phyloP scores from a whole-genome alignment of 2,113 vertebrate genomes.

The Psittacara wagleri region DNA sequence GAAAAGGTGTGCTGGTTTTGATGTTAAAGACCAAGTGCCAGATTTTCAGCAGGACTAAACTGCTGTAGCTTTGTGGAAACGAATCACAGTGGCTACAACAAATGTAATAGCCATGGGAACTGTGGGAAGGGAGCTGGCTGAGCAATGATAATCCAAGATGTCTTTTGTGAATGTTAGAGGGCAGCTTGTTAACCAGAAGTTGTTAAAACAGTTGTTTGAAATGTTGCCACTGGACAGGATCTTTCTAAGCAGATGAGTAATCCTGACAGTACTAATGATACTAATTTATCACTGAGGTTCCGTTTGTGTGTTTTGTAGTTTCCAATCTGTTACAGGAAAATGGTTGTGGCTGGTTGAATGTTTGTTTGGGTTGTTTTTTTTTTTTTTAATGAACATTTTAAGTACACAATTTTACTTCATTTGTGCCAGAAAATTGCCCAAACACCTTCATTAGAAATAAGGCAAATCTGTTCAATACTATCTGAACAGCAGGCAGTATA shows the following conservation, averaged over 20 bases:
- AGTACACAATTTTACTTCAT: conserved; percentile 75
- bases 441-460: conserved; percentile 78
- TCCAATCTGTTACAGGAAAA: conserved; percentile 71
- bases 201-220: conserved; percentile 62
- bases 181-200: conserved; percentile 26
- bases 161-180: background rate
- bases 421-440: conserved; percentile 76
- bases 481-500: conserved; percentile 76
- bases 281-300: conserved; percentile 72
- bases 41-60: background rate
- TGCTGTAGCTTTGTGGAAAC: background rate
- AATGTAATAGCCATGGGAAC: background rate
- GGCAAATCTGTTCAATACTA: conserved; percentile 72
- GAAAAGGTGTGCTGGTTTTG: conserved; percentile 32
- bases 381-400: conserved; percentile 70
- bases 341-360: conserved; percentile 52
- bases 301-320: conserved; percentile 63
- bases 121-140: background rate
- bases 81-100: background rate
- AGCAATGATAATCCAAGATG: background rate
- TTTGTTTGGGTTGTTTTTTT: background rate
- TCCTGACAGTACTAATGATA: conserved; percentile 62
- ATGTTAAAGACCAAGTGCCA: conserved; percentile 13
- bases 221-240: conserved; percentile 39
- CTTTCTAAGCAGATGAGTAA: conserved; percentile 71